Base-by-base conservation (phyloP, 30 jellyfish, hydroid and myxozoan genomes). In the Hydractinia echinata region DNA sequence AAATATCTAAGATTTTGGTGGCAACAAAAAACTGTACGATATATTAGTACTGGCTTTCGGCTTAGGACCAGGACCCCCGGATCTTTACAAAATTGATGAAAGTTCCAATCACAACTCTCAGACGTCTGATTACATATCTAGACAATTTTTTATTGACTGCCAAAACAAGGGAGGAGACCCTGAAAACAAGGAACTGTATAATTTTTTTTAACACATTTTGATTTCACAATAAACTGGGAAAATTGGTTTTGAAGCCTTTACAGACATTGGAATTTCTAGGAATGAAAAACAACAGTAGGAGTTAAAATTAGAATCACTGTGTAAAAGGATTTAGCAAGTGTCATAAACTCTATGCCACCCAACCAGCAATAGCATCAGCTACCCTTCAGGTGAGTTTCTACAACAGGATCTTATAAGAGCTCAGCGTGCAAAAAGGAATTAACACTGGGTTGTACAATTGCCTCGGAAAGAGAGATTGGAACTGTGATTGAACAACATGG, bases 311-410 rank as follows among this genome's bases (percentile, higher is more conserved):
- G n/a, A 67, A 19, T 13, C 13, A 8, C 13, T 9, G 19, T 19
- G 8, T 10, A 9, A 8, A 21, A 20, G 19, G 51, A 67, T 1
- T 11, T 10, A 2, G 20, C 78, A 10, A 13, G 51, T 10, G 78
- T 16, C n/a, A 13, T 16, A 53, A 76, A 66, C 53, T 78, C 21
- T 39, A 56, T 50, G 74, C 95, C 5, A 55, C 48, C 81, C n/a
- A 67, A 54, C 88, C 89, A 52, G 95, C 95, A 19, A 44, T 66
- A 8, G 74, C 76, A 55, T 20, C n/a, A 30, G 95, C 89, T 44
- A 53, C 66, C 18, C 79, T 85, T 55, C 77, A 85, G 4, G 50
- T 20, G 51, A 67, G 78, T 16, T 15, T 10, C 20, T 13, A 67
- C 78, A 67, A 58, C 1, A 58, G 19, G 69, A 58, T 30, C 44